Evolutionary conservation across 2,888 invertebrate species (phyloP).

Genomic region (Drosophila kanekoi): DNA sequence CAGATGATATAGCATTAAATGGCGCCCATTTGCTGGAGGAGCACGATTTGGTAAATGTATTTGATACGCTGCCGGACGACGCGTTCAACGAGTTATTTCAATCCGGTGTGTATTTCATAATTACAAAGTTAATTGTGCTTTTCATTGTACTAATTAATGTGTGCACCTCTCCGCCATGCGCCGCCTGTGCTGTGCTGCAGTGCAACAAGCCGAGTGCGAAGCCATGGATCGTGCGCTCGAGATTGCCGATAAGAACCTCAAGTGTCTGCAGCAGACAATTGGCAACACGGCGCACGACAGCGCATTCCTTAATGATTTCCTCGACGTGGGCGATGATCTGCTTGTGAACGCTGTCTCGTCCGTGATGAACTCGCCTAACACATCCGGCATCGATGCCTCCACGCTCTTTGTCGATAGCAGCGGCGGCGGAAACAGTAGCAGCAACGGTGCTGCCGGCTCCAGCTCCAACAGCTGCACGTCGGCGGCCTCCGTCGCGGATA

Average conservation of each 20-base stretch:
- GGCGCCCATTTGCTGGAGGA: conserved; percentile 89
- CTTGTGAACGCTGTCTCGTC: conserved; percentile 78
- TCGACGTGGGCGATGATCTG: conserved; percentile 84
- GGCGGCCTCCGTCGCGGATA: conserved; percentile 69
- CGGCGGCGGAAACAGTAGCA: conserved; percentile 63
- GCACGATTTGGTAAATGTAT: conserved; percentile 91
- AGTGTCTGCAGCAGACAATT: conserved; percentile 89
- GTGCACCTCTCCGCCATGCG: conserved; percentile 59
- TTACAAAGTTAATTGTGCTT: conserved; percentile 61
- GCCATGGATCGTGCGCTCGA: conserved; percentile 94
- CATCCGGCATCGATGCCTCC: conserved; percentile 81
- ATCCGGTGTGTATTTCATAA: conserved; percentile 86
- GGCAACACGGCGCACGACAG: conserved; percentile 78
- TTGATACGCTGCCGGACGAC: conserved; percentile 92
- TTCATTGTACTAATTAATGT: conserved; percentile 76
- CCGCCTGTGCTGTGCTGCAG: conserved; percentile 60
- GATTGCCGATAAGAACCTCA: conserved; percentile 90
- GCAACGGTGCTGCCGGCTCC: conserved; percentile 53
- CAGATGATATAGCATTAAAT: conserved; percentile 86
- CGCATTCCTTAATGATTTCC: conserved; percentile 83
- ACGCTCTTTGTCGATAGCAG: conserved; percentile 81
- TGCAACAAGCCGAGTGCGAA: conserved; percentile 92
- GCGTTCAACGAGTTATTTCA: conserved; percentile 93
- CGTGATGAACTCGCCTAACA: conserved; percentile 81
- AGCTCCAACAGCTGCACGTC: conserved; percentile 42